A percentile compares a stretch with the other conserved stretches of the same genome.
Conservation (phyloP, 2,888 invertebrate species). For the Erebia ligea region DNA sequence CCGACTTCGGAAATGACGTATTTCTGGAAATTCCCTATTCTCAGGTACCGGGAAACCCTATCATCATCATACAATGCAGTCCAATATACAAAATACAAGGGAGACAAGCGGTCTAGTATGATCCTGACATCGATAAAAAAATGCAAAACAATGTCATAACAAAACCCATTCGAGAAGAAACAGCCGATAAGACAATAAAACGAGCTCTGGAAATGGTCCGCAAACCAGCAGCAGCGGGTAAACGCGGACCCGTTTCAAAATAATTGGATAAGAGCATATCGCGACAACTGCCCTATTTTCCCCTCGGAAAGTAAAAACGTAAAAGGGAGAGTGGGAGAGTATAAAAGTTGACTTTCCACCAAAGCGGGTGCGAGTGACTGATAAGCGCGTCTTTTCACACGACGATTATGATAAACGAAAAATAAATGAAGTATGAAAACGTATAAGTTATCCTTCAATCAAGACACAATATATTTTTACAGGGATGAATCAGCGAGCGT, state of each 20-base stretch:
- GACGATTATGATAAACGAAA: conserved; percentile 7
- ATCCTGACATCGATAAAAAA: background rate
- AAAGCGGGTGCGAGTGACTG: conserved; percentile 24
- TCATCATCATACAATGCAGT: no score
- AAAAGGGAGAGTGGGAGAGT: conserved; percentile 31
- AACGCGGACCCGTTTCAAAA: conserved; percentile 32
- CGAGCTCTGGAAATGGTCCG: conserved; percentile 11
- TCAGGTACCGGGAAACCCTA: no score
- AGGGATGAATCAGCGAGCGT: no score
- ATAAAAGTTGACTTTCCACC: conserved; percentile 32
- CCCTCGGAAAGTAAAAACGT: conserved; percentile 23
- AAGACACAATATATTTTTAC: no score
- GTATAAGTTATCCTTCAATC: background rate
- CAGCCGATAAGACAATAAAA: conserved; percentile 26
- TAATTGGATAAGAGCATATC: conserved; percentile 38
- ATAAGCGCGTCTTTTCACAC: conserved; percentile 17
- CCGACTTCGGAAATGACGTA: no score
- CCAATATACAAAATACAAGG: background rate
- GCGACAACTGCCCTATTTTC: conserved; percentile 28
- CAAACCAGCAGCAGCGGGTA: conserved; percentile 16
- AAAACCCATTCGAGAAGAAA: conserved; percentile 9
- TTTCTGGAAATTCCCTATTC: no score
- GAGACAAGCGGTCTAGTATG: background rate
- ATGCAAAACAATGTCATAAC: background rate
- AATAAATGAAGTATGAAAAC: background rate